Evolutionary conservation across 2,888 invertebrate species (phyloP), one percentile per base, ranked within the genome.

Genomic region (Drosophila gaucha): DNA sequence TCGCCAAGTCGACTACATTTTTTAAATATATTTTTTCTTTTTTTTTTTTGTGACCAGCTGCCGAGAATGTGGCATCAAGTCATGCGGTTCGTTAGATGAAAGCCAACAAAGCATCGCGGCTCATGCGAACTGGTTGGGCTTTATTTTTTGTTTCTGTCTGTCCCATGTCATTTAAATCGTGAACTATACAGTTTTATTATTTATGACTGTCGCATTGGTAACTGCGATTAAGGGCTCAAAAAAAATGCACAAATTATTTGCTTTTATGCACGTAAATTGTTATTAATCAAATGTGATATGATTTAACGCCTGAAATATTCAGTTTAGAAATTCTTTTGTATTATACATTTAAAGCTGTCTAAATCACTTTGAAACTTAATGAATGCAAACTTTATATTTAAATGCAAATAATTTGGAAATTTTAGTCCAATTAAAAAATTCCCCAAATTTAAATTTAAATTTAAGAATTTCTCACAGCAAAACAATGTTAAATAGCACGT

Each of bases 61-160:
- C 9, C 9, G 26, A 44, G 44, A n/a, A 33, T 64, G 20, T 44
- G 55, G 33, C 71, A 71, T 44, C 72, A 51, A 75, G 71, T 75
- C 74, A 72, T 74, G 72, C 67, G 72, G 38, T 57, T 65, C 47
- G 58, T 75, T 59, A 54, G 59, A 58, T 58, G 52, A 43, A 54
- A 62, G 26, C 39, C 26, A 46, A 65, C 33, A 47, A 55, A 36
- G 31, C 67, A 55, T 22, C 28, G 50, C 59, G 26, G 14, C 30
- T 6, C 54, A 66, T 56, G 43, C 49, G 39, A 35, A 52, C 46
- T 67, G 36, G 44, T 18, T 67, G 14, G 1, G 43, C 30, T 9
- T 41, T 38, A 3, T 38, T 20, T 3, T 38, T 20, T 12, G 2
- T n/a, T 24, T 38, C 12, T 59, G 57, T 65, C 69, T 70, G 24